A percentile compares a stretch with the other conserved stretches of the same genome.
Evolutionary conservation across 1,140 invertebrate species (phyloP).

Genomic region (Pogonomyrmex barbatus): DNA sequence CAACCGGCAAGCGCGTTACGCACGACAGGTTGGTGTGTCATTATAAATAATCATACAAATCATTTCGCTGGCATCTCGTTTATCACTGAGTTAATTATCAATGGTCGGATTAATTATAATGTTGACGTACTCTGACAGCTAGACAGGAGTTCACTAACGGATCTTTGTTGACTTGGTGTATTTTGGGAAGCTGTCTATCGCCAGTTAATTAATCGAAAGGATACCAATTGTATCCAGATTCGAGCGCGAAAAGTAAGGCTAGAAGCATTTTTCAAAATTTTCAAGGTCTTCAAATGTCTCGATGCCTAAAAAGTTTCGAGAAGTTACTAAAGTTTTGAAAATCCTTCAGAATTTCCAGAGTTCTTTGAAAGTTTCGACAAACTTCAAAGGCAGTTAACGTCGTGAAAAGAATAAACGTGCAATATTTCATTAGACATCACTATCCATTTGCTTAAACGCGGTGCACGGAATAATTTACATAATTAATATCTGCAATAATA

Average conservation of each 20-base stretch:
- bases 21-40: conserved; percentile 70
- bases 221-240: background rate
- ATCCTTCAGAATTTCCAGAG: conserved; percentile 45
- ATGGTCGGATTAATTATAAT: conserved; percentile 72
- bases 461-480: background rate
- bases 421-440: conserved; percentile 8
- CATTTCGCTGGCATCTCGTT: conserved; percentile 67
- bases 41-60: conserved; percentile 78
- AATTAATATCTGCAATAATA: conserved; percentile 29
- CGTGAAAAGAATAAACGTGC: conserved; percentile 45
- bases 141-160: conserved; percentile 24
- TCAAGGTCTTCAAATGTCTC: conserved; percentile 61
- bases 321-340: conserved; percentile 52
- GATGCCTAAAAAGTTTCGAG: conserved; percentile 38
- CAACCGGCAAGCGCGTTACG: conserved; percentile 66
- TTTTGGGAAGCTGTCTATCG: conserved; percentile 29
- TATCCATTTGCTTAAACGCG: conserved; percentile 27
- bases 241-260: background rate
- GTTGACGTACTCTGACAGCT: conserved; percentile 55
- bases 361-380: conserved; percentile 28
- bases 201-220: conserved; percentile 27
- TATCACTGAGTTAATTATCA: conserved; percentile 76
- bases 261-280: conserved; percentile 38
- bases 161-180: conserved; percentile 11
- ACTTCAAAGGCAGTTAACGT: conserved; percentile 48